Percentiles rank a stretch among this genome's conserved stretches.
Evolutionary conservation across 2,888 invertebrate genomes (phyloP).

Genomic region (Drosophila merina): DNA sequence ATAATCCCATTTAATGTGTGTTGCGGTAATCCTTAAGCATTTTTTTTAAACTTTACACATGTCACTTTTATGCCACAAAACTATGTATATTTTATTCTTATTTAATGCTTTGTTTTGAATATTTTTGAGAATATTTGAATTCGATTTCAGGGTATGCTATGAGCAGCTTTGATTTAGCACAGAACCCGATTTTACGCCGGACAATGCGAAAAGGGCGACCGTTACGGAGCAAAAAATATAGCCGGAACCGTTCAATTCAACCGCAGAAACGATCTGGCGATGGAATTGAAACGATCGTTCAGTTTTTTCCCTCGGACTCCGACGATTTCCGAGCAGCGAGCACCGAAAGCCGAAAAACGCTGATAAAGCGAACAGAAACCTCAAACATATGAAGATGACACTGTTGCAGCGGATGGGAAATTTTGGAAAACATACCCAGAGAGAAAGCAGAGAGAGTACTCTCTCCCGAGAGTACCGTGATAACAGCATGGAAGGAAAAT

Average conservation of each 20-base stretch:
- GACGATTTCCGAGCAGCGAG: slow-evolving; percentile 31
- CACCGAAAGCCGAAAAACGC: slow-evolving; percentile 43
- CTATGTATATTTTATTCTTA: not conserved
- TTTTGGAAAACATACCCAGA: slow-evolving; percentile 18
- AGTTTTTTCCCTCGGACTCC: slow-evolving; percentile 40
- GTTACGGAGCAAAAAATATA: slow-evolving; percentile 33
- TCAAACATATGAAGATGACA: slow-evolving; percentile 12
- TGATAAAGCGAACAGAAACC: slow-evolving; percentile 48
- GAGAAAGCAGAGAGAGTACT: not conserved
- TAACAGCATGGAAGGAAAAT: slow-evolving; percentile 62
- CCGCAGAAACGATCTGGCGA: slow-evolving; percentile 52
- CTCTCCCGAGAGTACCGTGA: slow-evolving; percentile 14
- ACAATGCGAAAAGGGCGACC: slow-evolving; percentile 23
- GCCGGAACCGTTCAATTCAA: slow-evolving; percentile 71
- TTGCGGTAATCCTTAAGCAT: slow-evolving; percentile 10
- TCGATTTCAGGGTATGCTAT: not conserved
- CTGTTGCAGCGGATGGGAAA: slow-evolving; percentile 41
- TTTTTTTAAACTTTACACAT: slow-evolving; percentile 3
- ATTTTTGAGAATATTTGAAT: not conserved
- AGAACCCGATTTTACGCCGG: slow-evolving; percentile 24
- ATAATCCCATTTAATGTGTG: slow-evolving; percentile 57
- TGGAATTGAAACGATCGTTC: slow-evolving; percentile 59
- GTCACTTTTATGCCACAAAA: not conserved
- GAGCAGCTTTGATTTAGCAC: slow-evolving; percentile 55
- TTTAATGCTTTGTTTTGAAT: too few relatives aligned